A percentile compares a stretch with the other conserved stretches of the same genome.
Evolutionary conservation across 2,797 vertebrate genomes (phyloP).

Genomic region (Mastacembelus armatus): DNA sequence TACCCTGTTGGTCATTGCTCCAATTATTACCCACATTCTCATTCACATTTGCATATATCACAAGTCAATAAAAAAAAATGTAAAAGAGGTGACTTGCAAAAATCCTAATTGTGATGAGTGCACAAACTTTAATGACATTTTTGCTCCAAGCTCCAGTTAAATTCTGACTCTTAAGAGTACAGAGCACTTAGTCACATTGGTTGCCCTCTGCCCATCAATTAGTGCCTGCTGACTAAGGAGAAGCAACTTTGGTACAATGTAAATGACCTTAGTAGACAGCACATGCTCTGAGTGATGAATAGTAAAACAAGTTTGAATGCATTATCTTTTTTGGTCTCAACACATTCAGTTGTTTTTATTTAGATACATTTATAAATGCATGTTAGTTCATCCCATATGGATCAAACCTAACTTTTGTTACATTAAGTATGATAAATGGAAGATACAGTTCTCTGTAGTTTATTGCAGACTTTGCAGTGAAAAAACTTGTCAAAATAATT

Average conservation of each 20-base stretch:
- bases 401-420: background rate
- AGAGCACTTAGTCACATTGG: constrained; percentile 51
- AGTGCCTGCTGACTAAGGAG: constrained; percentile 56
- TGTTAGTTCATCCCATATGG: background rate
- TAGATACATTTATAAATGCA: background rate
- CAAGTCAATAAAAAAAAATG: constrained; percentile 45
- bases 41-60: constrained; percentile 55
- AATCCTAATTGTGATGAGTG: constrained; percentile 40
- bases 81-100: constrained; percentile 36
- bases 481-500: constrained; percentile 31
- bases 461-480: constrained; percentile 10
- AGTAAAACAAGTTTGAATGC: constrained; percentile 22
- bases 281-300: constrained; percentile 28
- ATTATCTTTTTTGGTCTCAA: background rate
- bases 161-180: constrained; percentile 31
- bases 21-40: constrained; percentile 1
- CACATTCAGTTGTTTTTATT: background rate
- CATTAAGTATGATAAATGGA: background rate
- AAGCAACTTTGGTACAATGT: constrained; percentile 27
- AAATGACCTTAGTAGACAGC: constrained; percentile 41
- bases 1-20: constrained; percentile 3
- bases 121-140: constrained; percentile 47
- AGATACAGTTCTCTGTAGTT: background rate
- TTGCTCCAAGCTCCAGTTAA: constrained; percentile 26
- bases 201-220: constrained; percentile 62